A percentile compares a stretch with the other conserved stretches of the same genome.
Evolutionary conservation across 2,888 invertebrate species (phyloP).

Genomic region (Cryptops parisi): DNA sequence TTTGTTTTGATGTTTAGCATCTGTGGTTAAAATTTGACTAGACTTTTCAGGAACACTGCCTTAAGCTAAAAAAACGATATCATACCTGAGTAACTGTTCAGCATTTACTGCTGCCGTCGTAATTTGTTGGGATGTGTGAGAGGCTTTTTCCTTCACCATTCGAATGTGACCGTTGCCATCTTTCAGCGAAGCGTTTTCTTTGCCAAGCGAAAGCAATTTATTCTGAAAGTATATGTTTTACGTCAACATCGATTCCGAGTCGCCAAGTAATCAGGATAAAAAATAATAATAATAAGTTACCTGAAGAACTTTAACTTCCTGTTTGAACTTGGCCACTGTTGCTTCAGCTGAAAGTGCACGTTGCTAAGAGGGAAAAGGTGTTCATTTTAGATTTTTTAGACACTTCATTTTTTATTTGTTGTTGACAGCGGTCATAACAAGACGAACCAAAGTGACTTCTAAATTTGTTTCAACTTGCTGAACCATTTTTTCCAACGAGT

Average conservation of each 20-base stretch:
- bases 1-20: too few relatives aligned
- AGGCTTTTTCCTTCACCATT: conserved; percentile 10
- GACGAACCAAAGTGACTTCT: conserved; percentile 27
- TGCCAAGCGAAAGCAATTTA: neutral
- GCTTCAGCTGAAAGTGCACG: conserved; percentile 16
- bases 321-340: conserved; percentile 15
- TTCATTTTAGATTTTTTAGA: neutral
- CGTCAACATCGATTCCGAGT: too few relatives aligned
- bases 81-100: conserved; percentile 12
- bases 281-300: too few relatives aligned
- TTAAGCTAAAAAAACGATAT: too few relatives aligned
- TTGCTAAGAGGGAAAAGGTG: conserved; percentile 12
- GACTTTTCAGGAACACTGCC: too few relatives aligned
- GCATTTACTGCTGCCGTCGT: conserved; percentile 11
- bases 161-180: neutral
- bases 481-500: conserved; percentile 30
- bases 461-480: conserved; percentile 31
- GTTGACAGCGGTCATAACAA: too few relatives aligned
- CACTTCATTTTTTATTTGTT: too few relatives aligned
- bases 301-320: conserved; percentile 17
- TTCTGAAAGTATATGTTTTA: conserved; percentile 5
- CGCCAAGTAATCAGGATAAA: too few relatives aligned
- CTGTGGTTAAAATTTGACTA: too few relatives aligned
- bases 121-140: conserved; percentile 12
- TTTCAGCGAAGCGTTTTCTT: neutral